Percentiles rank a stretch among this genome's conserved stretches.
Evolutionary conservation across 2,888 invertebrate species (phyloP).

Genomic region (Caenorhabditis becei): DNA sequence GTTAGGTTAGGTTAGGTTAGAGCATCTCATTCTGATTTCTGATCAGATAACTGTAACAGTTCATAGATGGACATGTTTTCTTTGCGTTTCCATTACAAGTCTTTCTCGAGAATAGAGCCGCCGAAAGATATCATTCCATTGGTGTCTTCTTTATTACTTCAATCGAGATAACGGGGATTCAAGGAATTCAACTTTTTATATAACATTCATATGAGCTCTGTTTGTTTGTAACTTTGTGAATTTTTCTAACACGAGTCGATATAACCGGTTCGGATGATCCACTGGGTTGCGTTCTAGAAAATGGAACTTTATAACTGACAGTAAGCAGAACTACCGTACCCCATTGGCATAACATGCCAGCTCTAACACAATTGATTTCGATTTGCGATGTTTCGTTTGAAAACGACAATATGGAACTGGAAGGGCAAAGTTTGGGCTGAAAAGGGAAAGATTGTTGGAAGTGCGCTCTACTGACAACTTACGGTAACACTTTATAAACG

Average conservation of each 20-base stretch:
- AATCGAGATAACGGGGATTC: no score
- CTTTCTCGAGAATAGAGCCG: no score
- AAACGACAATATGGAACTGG: constrained; percentile 64
- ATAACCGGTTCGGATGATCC: constrained; percentile 58
- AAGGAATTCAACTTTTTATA: no score
- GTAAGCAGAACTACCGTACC: constrained; percentile 16
- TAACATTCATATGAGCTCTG: no score
- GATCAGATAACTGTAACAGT: no score
- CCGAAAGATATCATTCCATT: no score
- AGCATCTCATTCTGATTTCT: no score
- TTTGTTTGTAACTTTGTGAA: no score
- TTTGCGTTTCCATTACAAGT: no score
- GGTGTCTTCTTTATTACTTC: no score
- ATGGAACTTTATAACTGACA: not conserved
- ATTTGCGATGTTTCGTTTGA: constrained; percentile 50
- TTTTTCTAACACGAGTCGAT: constrained; percentile 18
- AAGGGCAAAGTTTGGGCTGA: constrained; percentile 29
- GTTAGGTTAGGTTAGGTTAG: no score
- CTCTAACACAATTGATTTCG: constrained; percentile 52
- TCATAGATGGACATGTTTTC: no score
- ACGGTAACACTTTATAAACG: constrained; percentile 31
- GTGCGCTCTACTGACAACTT: constrained; percentile 1
- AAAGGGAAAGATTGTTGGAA: not conserved
- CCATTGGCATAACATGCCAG: constrained; percentile 65
- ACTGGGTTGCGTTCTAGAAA: constrained; percentile 60